Evolutionary conservation across 1,140 invertebrate genomes (phyloP).

Genomic region (Monomorium pharaonis): DNA sequence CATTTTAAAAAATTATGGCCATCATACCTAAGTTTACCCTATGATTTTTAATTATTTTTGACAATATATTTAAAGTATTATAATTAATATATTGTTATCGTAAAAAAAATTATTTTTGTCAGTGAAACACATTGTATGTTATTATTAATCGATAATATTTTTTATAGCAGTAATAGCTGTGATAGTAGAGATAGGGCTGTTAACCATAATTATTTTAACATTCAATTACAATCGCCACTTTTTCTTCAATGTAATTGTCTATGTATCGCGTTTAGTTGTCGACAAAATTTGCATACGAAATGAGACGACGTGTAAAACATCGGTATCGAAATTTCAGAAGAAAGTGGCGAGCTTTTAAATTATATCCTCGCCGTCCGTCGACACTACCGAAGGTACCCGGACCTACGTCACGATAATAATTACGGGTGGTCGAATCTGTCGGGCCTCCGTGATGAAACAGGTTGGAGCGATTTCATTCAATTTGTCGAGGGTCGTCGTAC

Average conservation of each 20-base stretch:
- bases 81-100: no score
- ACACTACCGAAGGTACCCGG: conserved; percentile 48
- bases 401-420: conserved; percentile 73
- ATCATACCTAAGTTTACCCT: no score
- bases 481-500: conserved; percentile 58
- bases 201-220: no score
- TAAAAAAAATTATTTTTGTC: no score
- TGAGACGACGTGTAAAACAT: neutral
- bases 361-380: conserved; percentile 51
- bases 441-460: conserved; percentile 53
- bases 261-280: neutral
- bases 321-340: neutral
- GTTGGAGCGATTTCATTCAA: conserved; percentile 70
- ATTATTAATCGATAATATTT: no score
- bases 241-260: neutral
- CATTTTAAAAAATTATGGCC: no score
- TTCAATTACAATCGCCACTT: no score
- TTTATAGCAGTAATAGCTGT: no score
- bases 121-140: no score
- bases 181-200: no score
- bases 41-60: no score
- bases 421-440: conserved; percentile 62
- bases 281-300: neutral
- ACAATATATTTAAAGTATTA: no score
- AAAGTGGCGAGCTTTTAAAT: conserved; percentile 53